These are phyloP conservation scores for Hyposoter didymator DNA, from an alignment of 2,888 invertebrate species.

Conservation along the genomic window DNA sequence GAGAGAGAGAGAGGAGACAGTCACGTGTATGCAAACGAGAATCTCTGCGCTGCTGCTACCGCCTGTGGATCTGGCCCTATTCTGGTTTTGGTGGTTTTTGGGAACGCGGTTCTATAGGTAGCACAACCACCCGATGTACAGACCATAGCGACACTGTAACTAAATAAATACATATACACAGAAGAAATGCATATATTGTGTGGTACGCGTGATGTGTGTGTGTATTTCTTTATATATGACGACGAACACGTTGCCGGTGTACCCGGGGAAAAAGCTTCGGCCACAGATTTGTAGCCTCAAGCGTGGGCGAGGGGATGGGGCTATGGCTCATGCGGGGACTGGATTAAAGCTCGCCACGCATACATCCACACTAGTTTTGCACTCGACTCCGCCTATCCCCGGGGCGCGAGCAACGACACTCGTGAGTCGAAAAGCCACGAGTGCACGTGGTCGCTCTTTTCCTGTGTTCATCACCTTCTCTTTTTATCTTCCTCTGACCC, in stretches of 20 bases:
- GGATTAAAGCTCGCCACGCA: slow-evolving; percentile 67
- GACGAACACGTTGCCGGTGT: slow-evolving; percentile 49
- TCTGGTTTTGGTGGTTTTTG: slow-evolving; percentile 64
- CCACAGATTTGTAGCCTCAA: slow-evolving; percentile 68
- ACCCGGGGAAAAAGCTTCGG: slow-evolving; percentile 63
- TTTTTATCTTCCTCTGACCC: slow-evolving; percentile 8
- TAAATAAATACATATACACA: slow-evolving; percentile 25
- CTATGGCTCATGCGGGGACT: slow-evolving; percentile 64
- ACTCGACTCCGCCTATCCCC: slow-evolving; percentile 48
- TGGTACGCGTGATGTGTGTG: background rate
- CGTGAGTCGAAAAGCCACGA: slow-evolving; percentile 62
- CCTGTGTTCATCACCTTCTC: slow-evolving; percentile 1
- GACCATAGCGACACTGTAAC: slow-evolving; percentile 47
- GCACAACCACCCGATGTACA: slow-evolving; percentile 46
- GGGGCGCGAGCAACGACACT: slow-evolving; percentile 49
- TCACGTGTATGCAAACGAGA: slow-evolving; percentile 66
- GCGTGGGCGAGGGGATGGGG: slow-evolving; percentile 50
- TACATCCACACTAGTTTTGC: slow-evolving; percentile 22
- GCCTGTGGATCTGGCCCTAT: slow-evolving; percentile 52
- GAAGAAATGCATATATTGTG: background rate
- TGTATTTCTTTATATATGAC: slow-evolving; percentile 25
- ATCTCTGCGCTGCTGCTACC: slow-evolving; percentile 50
- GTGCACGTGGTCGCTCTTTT: slow-evolving; percentile 12
- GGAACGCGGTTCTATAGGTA: slow-evolving; percentile 51
- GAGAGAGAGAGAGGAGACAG: slow-evolving; percentile 23